A percentile compares a stretch with the other conserved stretches of the same genome.
Evolutionary conservation across 2,888 invertebrate species (phyloP).

Genomic region (Polyommatus iphigenia): DNA sequence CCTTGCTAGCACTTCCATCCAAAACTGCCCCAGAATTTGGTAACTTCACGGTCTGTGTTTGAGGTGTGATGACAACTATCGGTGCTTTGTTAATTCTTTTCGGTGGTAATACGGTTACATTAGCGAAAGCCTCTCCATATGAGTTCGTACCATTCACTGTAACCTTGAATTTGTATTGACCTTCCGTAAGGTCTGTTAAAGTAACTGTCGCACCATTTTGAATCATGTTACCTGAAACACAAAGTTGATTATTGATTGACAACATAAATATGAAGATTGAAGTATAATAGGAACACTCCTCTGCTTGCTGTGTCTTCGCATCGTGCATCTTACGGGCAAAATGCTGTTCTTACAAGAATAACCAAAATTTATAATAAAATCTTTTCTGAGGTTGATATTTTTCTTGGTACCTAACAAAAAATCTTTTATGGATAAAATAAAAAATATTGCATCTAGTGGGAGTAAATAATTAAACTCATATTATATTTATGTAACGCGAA

Average conservation of each 20-base stretch:
- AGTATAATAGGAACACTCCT: no score
- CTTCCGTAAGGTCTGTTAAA: slow-evolving; percentile 90
- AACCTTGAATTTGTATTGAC: slow-evolving; percentile 91
- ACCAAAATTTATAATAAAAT: no score
- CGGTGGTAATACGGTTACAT: slow-evolving; percentile 93
- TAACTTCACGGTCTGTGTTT: slow-evolving; percentile 91
- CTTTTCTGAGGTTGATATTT: no score
- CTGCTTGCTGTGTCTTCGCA: no score
- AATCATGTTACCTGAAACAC: slow-evolving; percentile 84
- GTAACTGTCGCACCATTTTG: slow-evolving; percentile 92
- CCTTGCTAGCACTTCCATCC: slow-evolving; percentile 89
- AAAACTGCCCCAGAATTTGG: slow-evolving; percentile 95
- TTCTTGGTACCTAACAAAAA: no score
- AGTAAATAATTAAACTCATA: no score
- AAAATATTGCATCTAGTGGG: no score
- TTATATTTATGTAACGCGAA: no score
- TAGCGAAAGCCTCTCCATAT: slow-evolving; percentile 91
- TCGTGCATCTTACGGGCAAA: no score
- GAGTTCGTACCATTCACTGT: slow-evolving; percentile 89
- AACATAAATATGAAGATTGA: no score
- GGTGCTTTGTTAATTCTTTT: slow-evolving; percentile 91
- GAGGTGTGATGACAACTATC: slow-evolving; percentile 91
- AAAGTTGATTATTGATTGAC: neutral
- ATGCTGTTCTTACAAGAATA: no score
- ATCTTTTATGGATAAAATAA: no score